Evolutionary conservation across 2,797 vertebrate species (phyloP), one percentile per base, ranked within the genome.

Genomic region (Crocodylus rhombifer): DNA sequence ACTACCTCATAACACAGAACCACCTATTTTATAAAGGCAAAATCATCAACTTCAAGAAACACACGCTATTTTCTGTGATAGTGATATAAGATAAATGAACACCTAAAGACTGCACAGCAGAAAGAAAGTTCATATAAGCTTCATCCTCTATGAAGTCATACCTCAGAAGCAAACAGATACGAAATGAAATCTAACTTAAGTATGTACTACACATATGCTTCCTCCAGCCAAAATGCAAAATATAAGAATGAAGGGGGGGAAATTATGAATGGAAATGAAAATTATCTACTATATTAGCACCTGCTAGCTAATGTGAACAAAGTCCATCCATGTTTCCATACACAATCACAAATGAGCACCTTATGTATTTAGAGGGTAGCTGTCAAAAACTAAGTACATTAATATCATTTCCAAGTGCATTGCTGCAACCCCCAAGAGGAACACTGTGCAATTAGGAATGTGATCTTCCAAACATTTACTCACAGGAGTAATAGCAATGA

Each of bases 331-430:
- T 94, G 91, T 84, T 71, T 86, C 91, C 82, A 79, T 65, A 86
- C 88, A 86, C 88, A 96, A 88, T 64, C 86, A 84, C 79, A 95
- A 96, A 94, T 93, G 84, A 96, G 80, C 91, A 92, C 89, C 89
- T 90, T 78, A 33, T 58, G 18, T 84, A 91, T 77, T 91, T 96
- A 92, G 93, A 88, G 91, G 93, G 93, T 86, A 94, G 84, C n/a
- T 95, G 79, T 85, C 96, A 92, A 93, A 95, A 96, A 90, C 87
- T 86, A 92, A 92, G 80, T 86, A 56, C 84, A 96, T 77, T 75
- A 76, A 91, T 55, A n/a, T 9, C 88, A 87, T 95, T 91, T 96
- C 91, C 84, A 74, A 93, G 90, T 0, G 3, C 69, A 74, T 90
- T 76, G 74, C 61, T 92, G 61, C 87, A 94, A 91, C 74, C 67